Evolutionary conservation across 2,113 vertebrate genomes (phyloP), one percentile per base, ranked within the genome.

Genomic region (Anguilla rostrata): DNA sequence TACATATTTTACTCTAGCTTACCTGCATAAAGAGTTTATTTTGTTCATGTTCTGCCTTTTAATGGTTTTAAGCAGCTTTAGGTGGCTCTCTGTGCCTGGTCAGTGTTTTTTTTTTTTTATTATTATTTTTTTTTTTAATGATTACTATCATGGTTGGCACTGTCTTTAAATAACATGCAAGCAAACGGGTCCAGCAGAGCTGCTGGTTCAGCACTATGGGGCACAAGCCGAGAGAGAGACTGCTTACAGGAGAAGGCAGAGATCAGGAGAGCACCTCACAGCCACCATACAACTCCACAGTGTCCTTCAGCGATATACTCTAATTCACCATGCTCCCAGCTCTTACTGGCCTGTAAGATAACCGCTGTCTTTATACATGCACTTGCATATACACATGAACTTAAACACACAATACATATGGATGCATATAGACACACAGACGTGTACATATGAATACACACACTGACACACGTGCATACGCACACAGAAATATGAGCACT

Each of bases 21-120:
- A 95, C 93, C 93, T 92, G 94, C 95, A 89, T 89, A 87, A 91
- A 66, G 92, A 90, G 43, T 26, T 90, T 82, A 91, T 90, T 89
- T 92, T 29, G 89, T 91, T 93, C 81, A 88, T 89, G 87, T 92
- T 92, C 87, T 88, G 89, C 91, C 88, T 93, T 94, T 95, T 93
- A 89, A 87, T 94, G 91, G 94, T 92, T 96, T 95, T 84, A 90
- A 92, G 92, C 94, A 93, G 95, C 95, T 95, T 95, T 94, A 94
- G 93, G 83, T 91, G 87, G 92, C 94, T 94, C 81, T 89, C 86
- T 93, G 90, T 91, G 90, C 90, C 92, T 91, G 88, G 60, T 91
- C 85, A 82, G 86, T 89, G 88, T 91, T 90, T 87, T 81, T 87
- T 83, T 86, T 87, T 34, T 81, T 40, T 53, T 79, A 57, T 22